Conservation (phyloP, 2,113 vertebrate genomes). For the Shinisaurus crocodilurus region DNA sequence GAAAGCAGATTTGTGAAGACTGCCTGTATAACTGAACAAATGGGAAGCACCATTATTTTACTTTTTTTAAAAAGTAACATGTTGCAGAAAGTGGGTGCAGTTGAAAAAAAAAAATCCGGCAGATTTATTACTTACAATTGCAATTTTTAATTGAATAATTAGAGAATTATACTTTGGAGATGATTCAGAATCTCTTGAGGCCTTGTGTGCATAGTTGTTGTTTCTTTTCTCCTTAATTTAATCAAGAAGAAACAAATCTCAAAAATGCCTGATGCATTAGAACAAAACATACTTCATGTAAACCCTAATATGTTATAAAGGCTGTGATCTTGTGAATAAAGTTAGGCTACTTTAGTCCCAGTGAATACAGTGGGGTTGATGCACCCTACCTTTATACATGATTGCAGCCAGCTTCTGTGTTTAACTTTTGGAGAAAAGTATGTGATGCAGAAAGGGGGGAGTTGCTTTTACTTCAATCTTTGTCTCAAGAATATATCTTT, state of each 20-base stretch:
- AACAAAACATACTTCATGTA: constrained; percentile 56
- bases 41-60: background rate
- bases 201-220: background rate
- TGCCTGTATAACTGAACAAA: accelerated
- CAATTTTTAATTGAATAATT: constrained; percentile 39
- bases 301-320: constrained; percentile 49
- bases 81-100: background rate
- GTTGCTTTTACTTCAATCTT: background rate
- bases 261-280: constrained; percentile 58
- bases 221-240: constrained; percentile 28
- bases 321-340: constrained; percentile 12
- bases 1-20: constrained; percentile 15
- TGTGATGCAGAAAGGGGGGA: too few relatives aligned
- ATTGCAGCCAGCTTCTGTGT: background rate
- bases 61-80: constrained; percentile 13
- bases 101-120: background rate
- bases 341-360: background rate
- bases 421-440: background rate
- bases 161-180: background rate
- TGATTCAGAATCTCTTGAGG: constrained; percentile 21
- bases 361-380: background rate
- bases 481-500: background rate
- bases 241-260: constrained; percentile 46
- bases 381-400: background rate
- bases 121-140: constrained; percentile 36